Evolutionary conservation across 2,113 vertebrate genomes (phyloP), one percentile per base, ranked within the genome.

Genomic region (Gasterosteus aculeatus): DNA sequence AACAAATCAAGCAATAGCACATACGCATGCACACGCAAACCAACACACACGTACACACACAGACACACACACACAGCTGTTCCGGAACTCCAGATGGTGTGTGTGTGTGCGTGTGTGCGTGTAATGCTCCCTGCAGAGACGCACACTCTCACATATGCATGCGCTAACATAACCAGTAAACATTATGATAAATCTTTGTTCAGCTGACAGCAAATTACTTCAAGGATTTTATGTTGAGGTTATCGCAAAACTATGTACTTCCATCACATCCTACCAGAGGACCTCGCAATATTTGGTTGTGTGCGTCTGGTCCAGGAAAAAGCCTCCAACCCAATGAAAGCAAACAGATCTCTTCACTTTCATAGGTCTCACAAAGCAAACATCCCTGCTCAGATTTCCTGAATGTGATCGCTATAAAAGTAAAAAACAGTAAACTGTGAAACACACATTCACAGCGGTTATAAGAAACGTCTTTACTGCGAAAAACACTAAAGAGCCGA

Each of bases 131-230:
- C 82, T 69, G 62, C 85, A 87, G 85, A 83, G 85, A 85, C 35
- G 38, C 69, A 71, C 70, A 76, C 69, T 72, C 74, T 73, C 69
- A 70, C 69, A 85, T 56, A 67, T 49, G 59, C 69, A 78, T 56
- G 73, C 31, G 19, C 58, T 33, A 56, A 69, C 72, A 78, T 71
- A 81, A 46, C 62, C 68, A 81, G 78, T 85, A 88, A 89, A 88
- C 80, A 88, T 87, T 78, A 87, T 90, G 82, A 87, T 88, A 86
- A 82, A 89, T 88, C 86, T 86, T 81, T 85, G 79, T 89, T 82
- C 72, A 82, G 62, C 73, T 83, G 77, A 78, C 70, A 75, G 80
- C 74, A 83, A 89, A 92, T 85, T 39, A 84, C 69, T 51, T 87
- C 26, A 29, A 87, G 87, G 87, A 90, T 54, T 68, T 74, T 58